Evolutionary conservation across 1,140 invertebrate genomes (phyloP), one percentile per base, ranked within the genome.

Genomic region (Oscheius sp.): DNA sequence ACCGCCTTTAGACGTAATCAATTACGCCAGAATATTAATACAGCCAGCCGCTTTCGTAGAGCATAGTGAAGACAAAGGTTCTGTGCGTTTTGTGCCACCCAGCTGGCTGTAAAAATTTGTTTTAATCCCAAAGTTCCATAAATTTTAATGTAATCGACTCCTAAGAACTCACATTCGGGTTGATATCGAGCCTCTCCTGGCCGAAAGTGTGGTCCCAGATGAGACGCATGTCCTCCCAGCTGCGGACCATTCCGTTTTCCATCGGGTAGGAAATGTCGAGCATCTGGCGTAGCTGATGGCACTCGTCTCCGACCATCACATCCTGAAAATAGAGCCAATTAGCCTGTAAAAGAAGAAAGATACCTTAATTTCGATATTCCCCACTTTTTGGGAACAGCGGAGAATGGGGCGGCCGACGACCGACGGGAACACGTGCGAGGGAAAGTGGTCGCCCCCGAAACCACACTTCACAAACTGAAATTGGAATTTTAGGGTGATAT

Each of bases 151-250:
- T n/a, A n/a, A n/a, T n/a, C n/a, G n/a, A n/a, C n/a, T n/a, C n/a
- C n/a, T n/a, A 42, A 26, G 26, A 10, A 35, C 62, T n/a, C 20
- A 83, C 80, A 65, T 87, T 90, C 0, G 95, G 93, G 87, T 97
- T 90, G 35, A 99, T 90, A 83, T 97, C 91, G 90, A 99, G 93
- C 87, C 97, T 98, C 84, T 93, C 91, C 13, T 91, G 90, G 7
- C 97, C 95, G 87, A 99, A 99, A 28, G 97, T 99, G 86, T 99
- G 97, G 86, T 99, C 95, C 93, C 95, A 99, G 2, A 99, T 90
- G 86, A 97, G 94, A 79, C 92, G 92, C 97, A 99, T 99, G 82
- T 99, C 97, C 71, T 97, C 93, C 97, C 96, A 99, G 87, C 97
- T 97, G 38, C 87, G 75, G 20, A 92, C 91, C 82, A 91, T 91